phyloP scores from a whole-genome alignment of 2,888 invertebrate species.

The Stenichneumon culpator region DNA sequence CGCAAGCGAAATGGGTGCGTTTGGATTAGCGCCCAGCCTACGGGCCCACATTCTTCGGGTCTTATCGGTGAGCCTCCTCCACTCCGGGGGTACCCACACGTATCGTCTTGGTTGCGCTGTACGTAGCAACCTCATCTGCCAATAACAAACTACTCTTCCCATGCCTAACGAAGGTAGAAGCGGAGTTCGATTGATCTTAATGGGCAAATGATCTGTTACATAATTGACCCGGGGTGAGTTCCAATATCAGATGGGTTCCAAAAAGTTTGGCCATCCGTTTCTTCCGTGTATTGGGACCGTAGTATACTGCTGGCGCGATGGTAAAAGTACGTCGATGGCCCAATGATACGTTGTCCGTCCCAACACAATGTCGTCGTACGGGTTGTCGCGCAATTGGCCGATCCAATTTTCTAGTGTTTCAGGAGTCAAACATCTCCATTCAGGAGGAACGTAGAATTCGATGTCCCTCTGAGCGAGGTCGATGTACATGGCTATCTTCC shows the following conservation, averaged over 20 bases:
- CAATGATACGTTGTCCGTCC: no score
- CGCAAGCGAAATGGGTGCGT: not conserved
- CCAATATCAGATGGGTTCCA: not conserved
- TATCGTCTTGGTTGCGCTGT: not conserved
- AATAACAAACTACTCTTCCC: not conserved
- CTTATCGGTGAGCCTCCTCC: not conserved
- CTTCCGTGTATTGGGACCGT: no score
- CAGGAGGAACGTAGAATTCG: not conserved
- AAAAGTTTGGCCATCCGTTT: not conserved
- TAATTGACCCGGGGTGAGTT: not conserved
- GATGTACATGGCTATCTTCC: not conserved
- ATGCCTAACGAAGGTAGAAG: not conserved
- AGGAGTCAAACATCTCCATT: no score
- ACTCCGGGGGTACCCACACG: not conserved
- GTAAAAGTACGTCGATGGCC: no score
- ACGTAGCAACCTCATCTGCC: not conserved
- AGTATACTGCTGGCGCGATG: no score
- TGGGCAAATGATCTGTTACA: not conserved
- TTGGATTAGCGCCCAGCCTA: not conserved
- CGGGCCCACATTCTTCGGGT: not conserved
- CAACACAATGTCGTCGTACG: no score
- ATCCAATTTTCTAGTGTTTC: no score
- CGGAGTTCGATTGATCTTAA: not conserved
- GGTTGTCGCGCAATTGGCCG: no score
- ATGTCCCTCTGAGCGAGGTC: not conserved